These are phyloP conservation scores for Mythimna impura DNA, from an alignment of 2,888 invertebrate genomes.

Conservation along the genomic window DNA sequence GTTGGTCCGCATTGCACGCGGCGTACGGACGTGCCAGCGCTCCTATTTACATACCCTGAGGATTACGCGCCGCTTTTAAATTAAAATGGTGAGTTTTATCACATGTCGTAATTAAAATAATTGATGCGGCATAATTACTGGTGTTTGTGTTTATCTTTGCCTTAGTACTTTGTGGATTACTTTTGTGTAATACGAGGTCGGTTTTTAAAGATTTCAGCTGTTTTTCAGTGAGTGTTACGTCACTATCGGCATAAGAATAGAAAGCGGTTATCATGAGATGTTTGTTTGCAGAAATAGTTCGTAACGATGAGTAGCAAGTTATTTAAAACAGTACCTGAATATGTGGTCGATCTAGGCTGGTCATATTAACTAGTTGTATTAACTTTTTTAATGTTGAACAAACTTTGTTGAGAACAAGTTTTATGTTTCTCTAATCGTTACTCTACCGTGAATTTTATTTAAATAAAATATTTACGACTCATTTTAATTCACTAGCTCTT, in stretches of 20 bases:
- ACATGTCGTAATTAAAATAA: constrained; percentile 42
- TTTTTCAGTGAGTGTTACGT: constrained; percentile 68
- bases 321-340: constrained; percentile 11
- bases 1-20: constrained; percentile 81
- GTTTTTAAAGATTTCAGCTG: constrained; percentile 53
- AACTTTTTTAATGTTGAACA: neutral
- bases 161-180: neutral
- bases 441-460: neutral
- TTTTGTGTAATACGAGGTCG: constrained; percentile 20
- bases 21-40: constrained; percentile 66
- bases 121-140: neutral
- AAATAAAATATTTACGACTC: neutral
- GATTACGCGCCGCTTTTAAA: constrained; percentile 74
- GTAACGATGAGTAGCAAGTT: constrained; percentile 5
- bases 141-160: neutral
- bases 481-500: neutral
- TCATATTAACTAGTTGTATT: too few species aligned
- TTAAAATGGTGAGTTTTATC: constrained; percentile 82
- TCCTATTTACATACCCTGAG: constrained; percentile 53
- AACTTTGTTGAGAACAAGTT: constrained; percentile 16
- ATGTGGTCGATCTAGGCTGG: neutral
- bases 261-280: constrained; percentile 51
- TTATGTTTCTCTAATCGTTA: neutral
- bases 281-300: constrained; percentile 42
- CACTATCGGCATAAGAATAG: constrained; percentile 67